These are phyloP conservation scores for Falco cherrug DNA, from an alignment of 2,797 vertebrate genomes.

Conservation along the genomic window DNA sequence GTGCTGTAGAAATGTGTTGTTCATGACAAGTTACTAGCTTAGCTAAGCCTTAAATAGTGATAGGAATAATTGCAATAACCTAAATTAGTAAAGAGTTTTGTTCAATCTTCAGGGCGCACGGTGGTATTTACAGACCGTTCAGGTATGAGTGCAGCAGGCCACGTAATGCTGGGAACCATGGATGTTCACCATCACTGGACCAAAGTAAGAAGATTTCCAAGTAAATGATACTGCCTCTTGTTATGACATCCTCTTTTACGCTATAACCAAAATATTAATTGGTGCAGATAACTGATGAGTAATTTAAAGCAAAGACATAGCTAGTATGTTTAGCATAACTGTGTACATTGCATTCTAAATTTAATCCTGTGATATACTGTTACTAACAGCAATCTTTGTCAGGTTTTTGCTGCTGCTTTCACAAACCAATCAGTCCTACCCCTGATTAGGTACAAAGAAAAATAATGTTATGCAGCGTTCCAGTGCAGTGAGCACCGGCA, in stretches of 20 bases:
- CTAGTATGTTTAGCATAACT: background rate
- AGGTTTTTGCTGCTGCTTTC: background rate
- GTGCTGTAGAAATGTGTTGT: background rate
- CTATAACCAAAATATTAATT: background rate
- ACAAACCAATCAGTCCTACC: background rate
- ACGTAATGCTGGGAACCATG: conserved; percentile 93
- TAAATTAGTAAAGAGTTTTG: background rate
- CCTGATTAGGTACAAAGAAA: background rate
- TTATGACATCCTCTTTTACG: background rate
- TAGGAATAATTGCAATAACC: background rate
- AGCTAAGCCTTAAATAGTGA: background rate
- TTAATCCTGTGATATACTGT: background rate
- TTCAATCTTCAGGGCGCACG: conserved; percentile 80
- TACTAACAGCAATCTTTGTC: background rate
- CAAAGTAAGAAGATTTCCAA: conserved; percentile 80
- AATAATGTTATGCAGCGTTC: background rate
- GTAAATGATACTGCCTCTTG: background rate
- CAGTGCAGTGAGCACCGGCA: background rate
- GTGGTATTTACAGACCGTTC: conserved; percentile 92
- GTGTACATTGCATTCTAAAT: background rate
- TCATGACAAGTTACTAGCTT: background rate
- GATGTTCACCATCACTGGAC: conserved; percentile 97
- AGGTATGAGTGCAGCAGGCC: conserved; percentile 90
- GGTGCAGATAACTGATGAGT: background rate
- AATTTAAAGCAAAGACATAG: background rate